Base-by-base conservation (phyloP, 2,888 invertebrate species). In the Tromatobia lineatoria region DNA sequence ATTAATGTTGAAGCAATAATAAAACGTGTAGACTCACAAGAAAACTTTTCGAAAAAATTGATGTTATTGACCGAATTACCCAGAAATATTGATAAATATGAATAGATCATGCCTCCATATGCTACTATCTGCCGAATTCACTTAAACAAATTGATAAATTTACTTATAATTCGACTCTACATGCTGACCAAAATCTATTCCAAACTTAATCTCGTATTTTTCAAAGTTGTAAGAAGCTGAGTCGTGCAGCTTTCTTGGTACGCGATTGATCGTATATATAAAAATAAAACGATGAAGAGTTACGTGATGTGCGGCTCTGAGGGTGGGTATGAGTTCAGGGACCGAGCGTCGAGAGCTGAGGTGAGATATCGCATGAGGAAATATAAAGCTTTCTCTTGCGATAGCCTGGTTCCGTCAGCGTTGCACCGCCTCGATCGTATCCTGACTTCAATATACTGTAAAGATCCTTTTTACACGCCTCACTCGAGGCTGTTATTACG, bases 211-310 rank as follows among this genome's bases (percentile, higher is more conserved):
- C 15, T 67, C 50, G 29, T 38, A 38, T 70, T 52, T 70, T 18
- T 18, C 79, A 54, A 47, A 25, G 29, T 45, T n/a, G 45, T 20
- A 13, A 25, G 69, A 38, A n/a, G 54, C 25, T 34, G 25, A 52
- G 8, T 8, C 25, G 42, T 15, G 25, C 57, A 54, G 20, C 64
- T 38, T 47, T 66, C 66, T 38, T 20, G 45, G 29, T 34, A 6
- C 42, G 54, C 47, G 54, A 75, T 76, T 54, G 80, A 81, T 81
- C 70, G 76, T 64, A 20, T 18, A 66, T 45, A 70, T 71, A 71
- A 54, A 71, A 81, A 66, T 57, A 25, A 69, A 76, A 75, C 38
- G 42, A 23, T n/a, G 23, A 70, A 11, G 47, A 64, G 69, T 34
- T 42, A 52, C 64, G 54, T 57, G 45, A 38, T 42, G 29, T 57